Percentiles rank a stretch among this genome's conserved stretches.
Conservation (phyloP, 2,888 invertebrate genomes). For the Cabera pusaria region DNA sequence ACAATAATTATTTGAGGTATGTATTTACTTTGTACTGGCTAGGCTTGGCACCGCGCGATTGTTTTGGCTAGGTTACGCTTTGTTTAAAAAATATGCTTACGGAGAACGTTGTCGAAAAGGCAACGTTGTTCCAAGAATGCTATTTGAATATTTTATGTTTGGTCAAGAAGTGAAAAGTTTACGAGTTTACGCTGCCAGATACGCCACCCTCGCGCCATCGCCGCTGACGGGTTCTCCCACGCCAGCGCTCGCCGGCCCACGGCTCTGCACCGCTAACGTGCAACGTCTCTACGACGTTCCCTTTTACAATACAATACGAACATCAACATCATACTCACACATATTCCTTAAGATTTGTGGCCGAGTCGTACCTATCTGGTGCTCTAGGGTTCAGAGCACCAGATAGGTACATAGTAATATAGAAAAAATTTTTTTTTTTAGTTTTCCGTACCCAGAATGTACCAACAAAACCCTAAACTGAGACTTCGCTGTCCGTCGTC, state of each 20-base stretch:
- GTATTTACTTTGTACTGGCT: too few relatives aligned
- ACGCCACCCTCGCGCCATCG: conserved; percentile 28
- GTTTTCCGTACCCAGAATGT: too few relatives aligned
- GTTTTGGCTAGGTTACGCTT: conserved; percentile 16
- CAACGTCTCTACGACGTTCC: conserved; percentile 30
- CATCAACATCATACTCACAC: too few relatives aligned
- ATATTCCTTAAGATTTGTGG: too few relatives aligned
- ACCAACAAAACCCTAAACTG: too few relatives aligned
- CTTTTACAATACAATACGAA: too few relatives aligned
- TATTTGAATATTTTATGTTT: conserved; percentile 25
- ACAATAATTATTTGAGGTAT: too few relatives aligned
- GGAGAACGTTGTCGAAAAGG: conserved; percentile 6
- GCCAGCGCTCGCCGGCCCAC: conserved; percentile 20
- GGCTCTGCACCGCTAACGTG: conserved; percentile 34
- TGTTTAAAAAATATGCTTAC: conserved; percentile 13
- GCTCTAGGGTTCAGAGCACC: too few relatives aligned
- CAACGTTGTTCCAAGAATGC: conserved; percentile 4
- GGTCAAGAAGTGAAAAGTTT: conserved; percentile 34
- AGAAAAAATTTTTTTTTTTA: too few relatives aligned
- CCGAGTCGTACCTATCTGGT: too few relatives aligned
- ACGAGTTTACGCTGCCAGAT: conserved; percentile 1
- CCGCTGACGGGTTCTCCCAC: conserved; percentile 53
- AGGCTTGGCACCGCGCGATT: conserved; percentile 4
- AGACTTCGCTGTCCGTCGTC: too few relatives aligned
- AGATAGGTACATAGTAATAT: too few relatives aligned